Evolutionary conservation across 2,113 vertebrate species (phyloP), one percentile per base, ranked within the genome.

Genomic region (Laterallus jamaicensis): DNA sequence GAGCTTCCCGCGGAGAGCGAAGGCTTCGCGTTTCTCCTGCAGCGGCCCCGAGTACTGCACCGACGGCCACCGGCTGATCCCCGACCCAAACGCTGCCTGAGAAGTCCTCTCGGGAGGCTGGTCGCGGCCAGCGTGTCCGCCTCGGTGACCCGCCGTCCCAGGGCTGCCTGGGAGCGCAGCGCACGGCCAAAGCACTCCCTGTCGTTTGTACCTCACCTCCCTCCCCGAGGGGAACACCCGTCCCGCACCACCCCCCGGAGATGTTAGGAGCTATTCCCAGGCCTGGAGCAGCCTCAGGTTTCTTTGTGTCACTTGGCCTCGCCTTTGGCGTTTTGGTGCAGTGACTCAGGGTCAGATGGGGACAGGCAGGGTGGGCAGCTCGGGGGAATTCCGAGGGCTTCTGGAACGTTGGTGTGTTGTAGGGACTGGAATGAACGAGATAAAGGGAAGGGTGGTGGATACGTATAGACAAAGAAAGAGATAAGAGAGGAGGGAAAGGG

Each of bases 221-320:
- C 7, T 25, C 47, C 47, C 47, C 20, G 20, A 49, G 47, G 47
- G 20, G 20, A 17, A 44, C 42, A 44, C 42, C 42, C 15, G 14
- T 6, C 15, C 42, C 3, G 8, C 63, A 39, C 42, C 8, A 1
- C 6, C 5, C 2, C 9, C 13, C 6, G 6, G 6, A 19, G 2
- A 24, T 3, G 3, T 6, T n/a, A 64, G 69, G 62, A 85, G 7
- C 11, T 71, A 55, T 1, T 6, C 20, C 20, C 17, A 14, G 22
- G 19, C 32, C 21, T 17, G 37, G 10, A 64, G 22, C 0, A 1
- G 44, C 13, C 40, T 42, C 31, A 89, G 7, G 3, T 14, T 56
- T 58, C 24, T 3, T 2, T 32, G 37, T 9, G 13, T 28, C 20
- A 3, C 75, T 47, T 24, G 70, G 62, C 50, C 28, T 42, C 67